phyloP scores from a whole-genome alignment of 2,113 vertebrate genomes.

The Brienomyrus longianalis region DNA sequence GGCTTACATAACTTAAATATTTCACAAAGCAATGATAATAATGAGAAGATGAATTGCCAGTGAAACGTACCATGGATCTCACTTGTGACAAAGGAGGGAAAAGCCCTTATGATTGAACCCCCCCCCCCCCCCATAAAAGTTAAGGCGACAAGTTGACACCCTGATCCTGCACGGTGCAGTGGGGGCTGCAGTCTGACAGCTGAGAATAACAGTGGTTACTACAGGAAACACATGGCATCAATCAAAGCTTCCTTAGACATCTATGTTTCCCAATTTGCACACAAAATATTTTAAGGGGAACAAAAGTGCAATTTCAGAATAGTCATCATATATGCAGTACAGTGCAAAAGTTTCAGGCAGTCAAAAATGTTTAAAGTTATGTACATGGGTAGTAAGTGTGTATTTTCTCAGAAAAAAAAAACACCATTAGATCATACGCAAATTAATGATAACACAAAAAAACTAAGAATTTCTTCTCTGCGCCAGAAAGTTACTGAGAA shows the following conservation, averaged over 20 bases:
- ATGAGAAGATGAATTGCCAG: neutral
- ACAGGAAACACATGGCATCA: neutral
- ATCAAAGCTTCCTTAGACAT: neutral
- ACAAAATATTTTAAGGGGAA: neutral
- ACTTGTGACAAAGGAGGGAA: neutral
- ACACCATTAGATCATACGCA: neutral
- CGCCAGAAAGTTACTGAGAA: neutral
- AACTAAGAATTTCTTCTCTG: neutral
- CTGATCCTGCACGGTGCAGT: neutral
- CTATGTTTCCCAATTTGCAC: neutral
- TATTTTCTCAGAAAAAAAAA: neutral
- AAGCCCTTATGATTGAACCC: neutral
- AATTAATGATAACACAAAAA: neutral
- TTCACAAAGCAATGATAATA: neutral
- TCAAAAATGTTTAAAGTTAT: neutral
- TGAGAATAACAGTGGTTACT: neutral
- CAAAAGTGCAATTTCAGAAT: conserved; percentile 3
- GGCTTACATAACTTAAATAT: neutral
- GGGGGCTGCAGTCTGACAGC: neutral
- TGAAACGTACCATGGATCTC: neutral
- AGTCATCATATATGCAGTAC: neutral
- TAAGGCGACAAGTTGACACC: neutral
- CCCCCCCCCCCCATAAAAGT: neutral
- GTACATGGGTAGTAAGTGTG: neutral
- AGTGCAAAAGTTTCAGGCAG: neutral